These are phyloP conservation scores for Pangasius mekongensis DNA, from an alignment of 2,797 vertebrate species.

Conservation along the genomic window DNA sequence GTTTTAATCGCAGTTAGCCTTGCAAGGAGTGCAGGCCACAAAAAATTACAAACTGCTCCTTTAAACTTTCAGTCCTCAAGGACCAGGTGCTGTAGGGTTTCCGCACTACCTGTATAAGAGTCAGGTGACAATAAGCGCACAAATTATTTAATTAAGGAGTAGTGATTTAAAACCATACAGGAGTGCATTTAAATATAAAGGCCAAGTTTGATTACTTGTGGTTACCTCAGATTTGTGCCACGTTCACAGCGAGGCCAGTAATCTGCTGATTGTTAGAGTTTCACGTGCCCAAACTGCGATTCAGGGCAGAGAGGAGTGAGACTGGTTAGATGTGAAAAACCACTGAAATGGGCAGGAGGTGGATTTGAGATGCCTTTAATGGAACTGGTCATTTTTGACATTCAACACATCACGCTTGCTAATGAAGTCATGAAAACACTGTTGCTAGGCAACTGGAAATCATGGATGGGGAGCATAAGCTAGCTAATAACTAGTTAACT, in stretches of 20 bases:
- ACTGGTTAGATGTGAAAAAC: background rate
- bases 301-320: background rate
- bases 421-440: background rate
- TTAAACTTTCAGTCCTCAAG: background rate
- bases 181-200: background rate
- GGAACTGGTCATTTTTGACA: background rate
- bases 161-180: background rate
- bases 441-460: constrained; percentile 1
- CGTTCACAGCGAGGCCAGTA: background rate
- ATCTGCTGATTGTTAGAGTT: background rate
- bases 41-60: constrained; percentile 10
- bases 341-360: background rate
- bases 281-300: background rate
- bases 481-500: background rate
- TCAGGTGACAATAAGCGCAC: background rate
- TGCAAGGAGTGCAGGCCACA: background rate
- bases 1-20: background rate
- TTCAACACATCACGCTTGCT: background rate
- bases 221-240: constrained; percentile 12
- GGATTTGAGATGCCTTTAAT: constrained; percentile 1
- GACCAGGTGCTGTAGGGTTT: constrained; percentile 21
- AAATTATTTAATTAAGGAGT: background rate
- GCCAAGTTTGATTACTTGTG: background rate
- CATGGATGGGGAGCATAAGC: background rate
- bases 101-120: background rate